These are phyloP conservation scores for Spinus olivaceus DNA, from an alignment of 2,797 vertebrate species.

Conservation along the genomic window DNA sequence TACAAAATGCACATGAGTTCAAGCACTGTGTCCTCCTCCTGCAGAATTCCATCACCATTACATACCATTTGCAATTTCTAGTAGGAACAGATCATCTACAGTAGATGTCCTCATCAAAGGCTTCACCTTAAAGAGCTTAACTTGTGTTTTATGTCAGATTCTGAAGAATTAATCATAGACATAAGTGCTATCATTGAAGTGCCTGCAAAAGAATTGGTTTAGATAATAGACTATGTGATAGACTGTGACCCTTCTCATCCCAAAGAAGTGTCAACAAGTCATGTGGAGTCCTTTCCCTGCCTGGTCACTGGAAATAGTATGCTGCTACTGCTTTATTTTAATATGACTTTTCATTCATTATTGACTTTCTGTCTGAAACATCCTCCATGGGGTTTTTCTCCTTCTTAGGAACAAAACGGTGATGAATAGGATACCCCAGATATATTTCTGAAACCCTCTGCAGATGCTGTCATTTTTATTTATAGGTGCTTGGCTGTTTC, in stretches of 20 bases:
- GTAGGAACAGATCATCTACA: not conserved
- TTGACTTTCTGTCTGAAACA: not conserved
- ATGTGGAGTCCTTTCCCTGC: not conserved
- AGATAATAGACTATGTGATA: not conserved
- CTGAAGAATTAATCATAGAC: not conserved
- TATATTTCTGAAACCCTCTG: not conserved
- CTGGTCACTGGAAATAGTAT: not conserved
- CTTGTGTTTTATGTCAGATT: not conserved
- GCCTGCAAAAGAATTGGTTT: not conserved
- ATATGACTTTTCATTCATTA: not conserved
- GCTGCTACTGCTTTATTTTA: not conserved
- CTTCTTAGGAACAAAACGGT: not conserved
- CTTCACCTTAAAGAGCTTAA: not conserved
- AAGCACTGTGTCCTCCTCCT: not conserved
- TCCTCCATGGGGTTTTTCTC: not conserved
- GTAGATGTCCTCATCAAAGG: not conserved
- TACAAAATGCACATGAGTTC: not conserved
- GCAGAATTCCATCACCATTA: not conserved
- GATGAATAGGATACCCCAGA: not conserved
- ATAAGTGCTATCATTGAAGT: not conserved
- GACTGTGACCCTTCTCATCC: rapidly evolving
- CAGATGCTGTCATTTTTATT: not conserved
- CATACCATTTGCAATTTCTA: not conserved
- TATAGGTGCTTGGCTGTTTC: not conserved
- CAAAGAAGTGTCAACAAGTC: not conserved